A percentile compares a stretch with the other conserved stretches of the same genome.
Evolutionary conservation across 1,140 invertebrate species (phyloP).

Genomic region (Megalopta genalis): DNA sequence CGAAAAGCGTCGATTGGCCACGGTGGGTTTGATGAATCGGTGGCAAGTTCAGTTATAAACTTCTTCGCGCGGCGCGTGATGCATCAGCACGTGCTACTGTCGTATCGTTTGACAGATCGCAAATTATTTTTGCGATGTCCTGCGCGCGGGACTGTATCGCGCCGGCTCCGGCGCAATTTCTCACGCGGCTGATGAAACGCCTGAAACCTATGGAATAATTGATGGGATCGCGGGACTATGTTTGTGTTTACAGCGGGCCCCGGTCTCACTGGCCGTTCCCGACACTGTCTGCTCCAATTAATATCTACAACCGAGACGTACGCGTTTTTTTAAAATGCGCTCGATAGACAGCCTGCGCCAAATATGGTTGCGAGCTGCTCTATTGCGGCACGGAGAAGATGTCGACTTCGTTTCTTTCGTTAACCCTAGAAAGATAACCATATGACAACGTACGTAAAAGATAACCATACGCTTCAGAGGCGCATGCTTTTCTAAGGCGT

Average conservation of each 20-base stretch:
- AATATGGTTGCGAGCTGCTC: too few relatives aligned
- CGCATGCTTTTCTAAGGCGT: too few relatives aligned
- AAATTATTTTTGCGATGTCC: constrained; percentile 33
- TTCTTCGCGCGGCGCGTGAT: constrained; percentile 22
- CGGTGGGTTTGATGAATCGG: constrained; percentile 40
- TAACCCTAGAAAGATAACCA: too few relatives aligned
- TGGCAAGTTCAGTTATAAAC: constrained; percentile 36
- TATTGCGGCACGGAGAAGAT: too few relatives aligned
- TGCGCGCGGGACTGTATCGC: background rate
- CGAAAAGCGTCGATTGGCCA: constrained; percentile 20
- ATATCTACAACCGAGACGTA: background rate
- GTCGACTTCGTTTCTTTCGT: too few relatives aligned
- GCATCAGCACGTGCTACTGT: constrained; percentile 20
- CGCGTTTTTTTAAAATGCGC: too few relatives aligned
- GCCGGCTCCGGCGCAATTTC: background rate
- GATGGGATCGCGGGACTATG: background rate
- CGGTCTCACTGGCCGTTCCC: too few relatives aligned
- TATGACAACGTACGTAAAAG: too few relatives aligned
- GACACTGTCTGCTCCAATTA: background rate
- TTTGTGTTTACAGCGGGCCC: background rate
- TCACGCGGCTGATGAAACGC: constrained; percentile 16
- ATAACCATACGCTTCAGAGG: too few relatives aligned
- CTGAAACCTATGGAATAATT: constrained; percentile 3
- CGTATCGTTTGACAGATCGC: constrained; percentile 32
- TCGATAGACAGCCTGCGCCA: too few relatives aligned